A percentile compares a stretch with the other conserved stretches of the same genome.
These are phyloP conservation scores for Eupeodes luniger DNA, from an alignment of 2,888 invertebrate genomes.

Conservation along the genomic window DNA sequence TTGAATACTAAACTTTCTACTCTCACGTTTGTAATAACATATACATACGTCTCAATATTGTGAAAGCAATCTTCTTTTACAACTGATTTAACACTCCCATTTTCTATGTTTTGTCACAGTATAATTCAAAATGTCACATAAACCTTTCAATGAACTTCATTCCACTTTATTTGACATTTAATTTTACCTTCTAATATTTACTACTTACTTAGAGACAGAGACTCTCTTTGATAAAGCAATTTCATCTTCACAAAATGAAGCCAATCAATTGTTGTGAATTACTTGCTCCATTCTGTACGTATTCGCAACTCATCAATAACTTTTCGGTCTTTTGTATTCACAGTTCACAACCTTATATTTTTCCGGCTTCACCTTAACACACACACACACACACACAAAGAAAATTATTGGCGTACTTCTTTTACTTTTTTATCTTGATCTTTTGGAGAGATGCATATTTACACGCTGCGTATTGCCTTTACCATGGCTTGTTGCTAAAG, in stretches of 20 bases:
- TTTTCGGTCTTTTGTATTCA: neutral
- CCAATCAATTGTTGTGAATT: constrained; percentile 28
- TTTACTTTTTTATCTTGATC: neutral
- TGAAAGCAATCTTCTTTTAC: neutral
- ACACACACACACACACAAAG: neutral
- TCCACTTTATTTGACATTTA: constrained; percentile 13
- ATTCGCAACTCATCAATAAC: constrained; percentile 10
- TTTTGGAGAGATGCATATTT: constrained; percentile 5
- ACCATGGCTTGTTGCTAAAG: neutral
- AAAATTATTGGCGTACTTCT: neutral
- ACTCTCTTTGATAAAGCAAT: constrained; percentile 5
- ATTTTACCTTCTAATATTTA: neutral
- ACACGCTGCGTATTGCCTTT: constrained; percentile 5
- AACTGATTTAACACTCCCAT: neutral
- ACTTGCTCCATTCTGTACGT: neutral
- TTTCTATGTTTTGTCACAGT: neutral
- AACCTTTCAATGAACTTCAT: neutral
- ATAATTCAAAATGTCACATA: constrained; percentile 26
- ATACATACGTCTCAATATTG: too few species aligned
- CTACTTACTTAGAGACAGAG: neutral
- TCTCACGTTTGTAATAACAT: too few species aligned
- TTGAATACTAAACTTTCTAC: too few species aligned
- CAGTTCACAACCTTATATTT: neutral
- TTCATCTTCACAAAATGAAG: constrained; percentile 21
- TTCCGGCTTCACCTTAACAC: neutral